phyloP scores from a whole-genome alignment of 2,888 invertebrate species.

The Dicranocentrus wangi region DNA sequence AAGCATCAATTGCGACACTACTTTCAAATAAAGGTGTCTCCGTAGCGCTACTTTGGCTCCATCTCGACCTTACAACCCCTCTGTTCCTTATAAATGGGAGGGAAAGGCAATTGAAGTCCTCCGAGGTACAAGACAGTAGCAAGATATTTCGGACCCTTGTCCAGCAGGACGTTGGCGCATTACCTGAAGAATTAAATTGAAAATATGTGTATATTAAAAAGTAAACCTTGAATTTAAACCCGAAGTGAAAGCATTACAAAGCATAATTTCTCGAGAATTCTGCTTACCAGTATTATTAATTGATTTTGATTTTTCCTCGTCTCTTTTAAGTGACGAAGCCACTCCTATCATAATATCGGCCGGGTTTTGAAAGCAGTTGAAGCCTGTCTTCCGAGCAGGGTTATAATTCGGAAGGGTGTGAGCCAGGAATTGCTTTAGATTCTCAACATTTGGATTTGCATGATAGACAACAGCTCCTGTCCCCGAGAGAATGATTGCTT shows the following conservation, averaged over 20 bases:
- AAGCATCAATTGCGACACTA: background rate
- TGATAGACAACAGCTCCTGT: constrained; percentile 15
- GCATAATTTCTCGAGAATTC: background rate
- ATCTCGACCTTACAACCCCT: too few species aligned
- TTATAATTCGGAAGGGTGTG: background rate
- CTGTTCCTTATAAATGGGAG: background rate
- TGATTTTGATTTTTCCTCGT: background rate
- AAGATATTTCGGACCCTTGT: background rate
- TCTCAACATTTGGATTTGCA: background rate
- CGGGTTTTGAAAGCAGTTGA: constrained; percentile 7
- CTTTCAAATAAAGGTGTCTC: background rate
- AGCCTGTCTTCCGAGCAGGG: background rate
- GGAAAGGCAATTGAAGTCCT: background rate
- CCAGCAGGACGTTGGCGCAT: background rate
- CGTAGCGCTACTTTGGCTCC: too few species aligned
- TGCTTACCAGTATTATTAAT: too few species aligned
- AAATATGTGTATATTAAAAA: background rate
- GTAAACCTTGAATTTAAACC: background rate
- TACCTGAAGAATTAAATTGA: background rate
- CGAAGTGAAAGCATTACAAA: background rate
- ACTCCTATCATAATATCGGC: background rate
- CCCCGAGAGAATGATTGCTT: constrained; percentile 16
- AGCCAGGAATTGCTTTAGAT: background rate
- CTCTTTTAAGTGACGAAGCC: background rate
- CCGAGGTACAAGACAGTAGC: background rate